phyloP scores from a whole-genome alignment of 2,113 vertebrate species.

The Pygoscelis antarcticus region DNA sequence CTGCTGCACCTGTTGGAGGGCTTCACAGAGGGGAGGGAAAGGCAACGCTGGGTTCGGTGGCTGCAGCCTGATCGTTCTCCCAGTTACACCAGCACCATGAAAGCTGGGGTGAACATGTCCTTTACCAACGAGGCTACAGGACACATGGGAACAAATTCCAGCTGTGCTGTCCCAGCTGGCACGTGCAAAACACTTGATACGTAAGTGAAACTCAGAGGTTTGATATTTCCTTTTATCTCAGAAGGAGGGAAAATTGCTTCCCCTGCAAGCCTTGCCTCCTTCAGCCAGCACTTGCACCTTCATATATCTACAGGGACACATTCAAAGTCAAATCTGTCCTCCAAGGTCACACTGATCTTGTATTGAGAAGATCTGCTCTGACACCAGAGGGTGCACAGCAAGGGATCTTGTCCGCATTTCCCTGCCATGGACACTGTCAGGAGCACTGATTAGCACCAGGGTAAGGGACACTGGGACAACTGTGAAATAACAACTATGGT shows the following conservation, averaged over 20 bases:
- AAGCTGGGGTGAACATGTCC: background rate
- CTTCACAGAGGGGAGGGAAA: background rate
- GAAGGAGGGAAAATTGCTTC: background rate
- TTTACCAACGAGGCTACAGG: background rate
- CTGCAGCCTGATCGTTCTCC: background rate
- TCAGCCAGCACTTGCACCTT: background rate
- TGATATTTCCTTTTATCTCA: background rate
- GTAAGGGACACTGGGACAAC: background rate
- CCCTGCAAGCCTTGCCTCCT: background rate
- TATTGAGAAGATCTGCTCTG: background rate
- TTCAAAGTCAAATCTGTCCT: background rate
- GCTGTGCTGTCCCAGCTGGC: background rate
- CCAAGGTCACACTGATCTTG: background rate
- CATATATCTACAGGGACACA: background rate
- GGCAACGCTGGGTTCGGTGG: background rate
- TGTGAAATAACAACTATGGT: background rate
- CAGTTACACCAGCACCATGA: background rate
- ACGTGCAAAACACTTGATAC: fast-evolving
- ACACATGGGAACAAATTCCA: background rate
- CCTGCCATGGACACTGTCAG: background rate
- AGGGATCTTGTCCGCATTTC: background rate
- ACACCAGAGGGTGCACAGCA: background rate
- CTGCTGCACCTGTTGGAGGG: background rate
- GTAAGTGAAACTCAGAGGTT: background rate
- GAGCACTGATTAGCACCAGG: background rate